phyloP scores from a whole-genome alignment of 1,140 invertebrate genomes.

The Homalodisca vitripennis region DNA sequence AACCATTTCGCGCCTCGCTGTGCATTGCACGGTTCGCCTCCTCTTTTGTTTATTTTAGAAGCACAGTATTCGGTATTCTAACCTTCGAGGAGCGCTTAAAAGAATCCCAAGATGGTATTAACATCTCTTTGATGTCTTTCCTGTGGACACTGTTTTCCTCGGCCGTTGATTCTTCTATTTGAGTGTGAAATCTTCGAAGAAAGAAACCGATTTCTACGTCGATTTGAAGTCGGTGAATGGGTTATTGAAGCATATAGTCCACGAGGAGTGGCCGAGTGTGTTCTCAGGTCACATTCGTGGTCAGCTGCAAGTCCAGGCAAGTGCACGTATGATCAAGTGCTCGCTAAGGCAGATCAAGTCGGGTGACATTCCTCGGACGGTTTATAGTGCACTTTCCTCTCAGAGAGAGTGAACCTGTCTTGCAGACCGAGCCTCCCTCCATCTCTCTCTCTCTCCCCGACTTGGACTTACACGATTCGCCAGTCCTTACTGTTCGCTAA shows the following conservation, averaged over 20 bases:
- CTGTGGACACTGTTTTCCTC: too few species aligned
- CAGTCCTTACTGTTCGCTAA: too few species aligned
- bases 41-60: neutral
- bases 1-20: neutral
- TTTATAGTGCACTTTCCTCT: constrained; percentile 4
- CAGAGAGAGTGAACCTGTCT: constrained; percentile 18
- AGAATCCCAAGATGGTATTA: too few species aligned
- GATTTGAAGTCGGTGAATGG: neutral
- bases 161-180: too few species aligned
- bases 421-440: neutral
- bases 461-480: neutral
- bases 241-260: neutral
- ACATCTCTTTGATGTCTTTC: too few species aligned
- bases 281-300: neutral
- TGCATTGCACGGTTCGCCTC: neutral
- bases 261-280: neutral
- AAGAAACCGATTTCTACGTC: too few species aligned
- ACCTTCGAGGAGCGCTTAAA: too few species aligned
- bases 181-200: too few species aligned
- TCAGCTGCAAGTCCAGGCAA: too few species aligned
- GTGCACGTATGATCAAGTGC: neutral
- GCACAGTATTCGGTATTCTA: too few species aligned
- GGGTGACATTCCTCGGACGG: constrained; percentile 2
- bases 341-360: neutral
- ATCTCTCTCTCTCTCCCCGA: neutral